Percentiles rank a stretch among this genome's conserved stretches.
Evolutionary conservation across 2,113 vertebrate species (phyloP).

Genomic region (Hemiscyllium ocellatum): DNA sequence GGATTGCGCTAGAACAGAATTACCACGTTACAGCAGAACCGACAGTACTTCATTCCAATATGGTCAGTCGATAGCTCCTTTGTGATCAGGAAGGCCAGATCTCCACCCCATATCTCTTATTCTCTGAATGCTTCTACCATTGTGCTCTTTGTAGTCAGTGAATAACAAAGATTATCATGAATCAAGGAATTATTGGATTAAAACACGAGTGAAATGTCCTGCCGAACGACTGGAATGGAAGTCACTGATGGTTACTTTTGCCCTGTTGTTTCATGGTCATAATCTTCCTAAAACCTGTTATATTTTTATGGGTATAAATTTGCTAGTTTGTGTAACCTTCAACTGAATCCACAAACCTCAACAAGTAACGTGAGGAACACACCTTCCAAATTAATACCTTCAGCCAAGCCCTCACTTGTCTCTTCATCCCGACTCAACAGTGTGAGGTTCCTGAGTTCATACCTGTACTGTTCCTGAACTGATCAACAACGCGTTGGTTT

Average conservation of each 20-base stretch:
- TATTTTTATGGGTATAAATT: background rate
- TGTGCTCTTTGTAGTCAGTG: background rate
- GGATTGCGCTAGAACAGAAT: no score
- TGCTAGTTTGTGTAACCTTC: background rate
- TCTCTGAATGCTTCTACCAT: background rate
- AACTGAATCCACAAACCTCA: background rate
- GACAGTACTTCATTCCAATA: background rate
- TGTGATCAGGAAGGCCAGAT: background rate
- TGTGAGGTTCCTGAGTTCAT: background rate
- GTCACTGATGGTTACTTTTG: background rate
- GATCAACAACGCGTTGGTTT: background rate
- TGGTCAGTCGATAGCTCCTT: background rate
- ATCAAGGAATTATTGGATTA: background rate
- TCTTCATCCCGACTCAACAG: background rate
- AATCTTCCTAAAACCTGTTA: background rate
- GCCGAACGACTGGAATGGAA: background rate
- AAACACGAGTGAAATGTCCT: background rate
- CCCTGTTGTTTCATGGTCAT: background rate
- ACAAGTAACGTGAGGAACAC: background rate
- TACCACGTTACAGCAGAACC: no score
- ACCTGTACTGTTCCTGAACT: background rate
- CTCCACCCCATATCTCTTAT: background rate
- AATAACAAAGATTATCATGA: background rate
- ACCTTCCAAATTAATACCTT: background rate
- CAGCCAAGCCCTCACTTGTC: background rate